Evolutionary conservation across 2,797 vertebrate species (phyloP).

Genomic region (Phalloptychus januarius): DNA sequence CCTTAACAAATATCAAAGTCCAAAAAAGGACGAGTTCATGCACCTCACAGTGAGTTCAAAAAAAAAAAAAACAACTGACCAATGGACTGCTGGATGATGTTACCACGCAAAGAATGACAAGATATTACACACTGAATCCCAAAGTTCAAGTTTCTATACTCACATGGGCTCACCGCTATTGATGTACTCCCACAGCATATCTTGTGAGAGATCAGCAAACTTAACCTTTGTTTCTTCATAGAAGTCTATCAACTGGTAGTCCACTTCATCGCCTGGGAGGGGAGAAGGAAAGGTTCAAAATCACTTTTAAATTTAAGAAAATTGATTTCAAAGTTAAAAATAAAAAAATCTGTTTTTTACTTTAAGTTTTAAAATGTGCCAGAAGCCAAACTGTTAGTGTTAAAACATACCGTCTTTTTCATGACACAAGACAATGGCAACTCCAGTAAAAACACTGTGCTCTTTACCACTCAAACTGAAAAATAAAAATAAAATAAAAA

Average conservation of each 20-base stretch:
- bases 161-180: conserved; percentile 97
- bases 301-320: background rate
- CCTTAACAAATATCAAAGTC: conserved; percentile 57
- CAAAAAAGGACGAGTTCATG: conserved; percentile 56
- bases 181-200: conserved; percentile 95
- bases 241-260: conserved; percentile 85
- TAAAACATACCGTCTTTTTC: conserved; percentile 80
- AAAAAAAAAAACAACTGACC: conserved; percentile 4
- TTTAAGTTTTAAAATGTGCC: background rate
- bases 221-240: conserved; percentile 96
- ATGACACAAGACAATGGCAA: conserved; percentile 85
- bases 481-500: conserved; percentile 3
- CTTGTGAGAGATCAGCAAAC: conserved; percentile 93
- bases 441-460: conserved; percentile 94
- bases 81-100: conserved; percentile 11
- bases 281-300: conserved; percentile 1
- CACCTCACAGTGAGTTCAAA: conserved; percentile 12
- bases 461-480: conserved; percentile 90
- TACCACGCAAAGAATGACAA: conserved; percentile 24
- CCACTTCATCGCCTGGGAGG: conserved; percentile 75
- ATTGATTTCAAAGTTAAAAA: background rate
- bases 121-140: conserved; percentile 14
- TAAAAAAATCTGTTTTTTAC: background rate
- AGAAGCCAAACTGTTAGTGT: background rate
- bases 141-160: conserved; percentile 67